phyloP scores from a whole-genome alignment of 1,140 invertebrate species.

The Meloidogyne hapla region DNA sequence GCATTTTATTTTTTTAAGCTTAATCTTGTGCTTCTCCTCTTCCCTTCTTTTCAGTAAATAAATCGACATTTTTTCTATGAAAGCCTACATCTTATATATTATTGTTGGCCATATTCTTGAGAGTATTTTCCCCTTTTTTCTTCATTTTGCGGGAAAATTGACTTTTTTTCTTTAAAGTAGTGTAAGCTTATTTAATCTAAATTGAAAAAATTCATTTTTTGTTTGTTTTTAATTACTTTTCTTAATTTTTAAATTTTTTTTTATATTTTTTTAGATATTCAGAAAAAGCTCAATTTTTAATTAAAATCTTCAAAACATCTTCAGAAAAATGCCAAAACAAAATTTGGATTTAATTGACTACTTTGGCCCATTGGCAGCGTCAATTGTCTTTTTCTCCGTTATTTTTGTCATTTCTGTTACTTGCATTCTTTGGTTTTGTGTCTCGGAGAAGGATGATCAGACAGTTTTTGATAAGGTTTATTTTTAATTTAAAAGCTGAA shows the following conservation, averaged over 20 bases:
- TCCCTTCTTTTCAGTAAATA: not conserved
- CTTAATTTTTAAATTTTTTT: too few species aligned
- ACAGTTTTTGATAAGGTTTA: slow-evolving; percentile 60
- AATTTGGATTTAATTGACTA: slow-evolving; percentile 56
- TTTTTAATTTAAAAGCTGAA: slow-evolving; percentile 26
- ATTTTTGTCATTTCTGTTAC: slow-evolving; percentile 61
- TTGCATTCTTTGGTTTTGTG: slow-evolving; percentile 62
- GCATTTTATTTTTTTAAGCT: not conserved
- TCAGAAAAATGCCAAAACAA: slow-evolving; percentile 25
- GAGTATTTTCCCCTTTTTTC: not conserved
- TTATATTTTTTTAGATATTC: too few species aligned
- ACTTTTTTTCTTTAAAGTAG: not conserved
- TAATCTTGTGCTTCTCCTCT: not conserved
- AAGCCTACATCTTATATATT: not conserved
- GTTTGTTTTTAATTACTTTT: not conserved
- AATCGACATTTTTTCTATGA: not conserved
- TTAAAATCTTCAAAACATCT: not conserved
- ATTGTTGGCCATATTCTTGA: not conserved
- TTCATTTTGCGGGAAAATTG: not conserved
- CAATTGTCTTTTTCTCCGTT: slow-evolving; percentile 58
- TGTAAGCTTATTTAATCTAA: not conserved
- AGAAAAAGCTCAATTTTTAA: not conserved
- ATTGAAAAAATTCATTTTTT: not conserved
- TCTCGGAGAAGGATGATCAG: slow-evolving; percentile 52
- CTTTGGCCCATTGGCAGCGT: slow-evolving; percentile 59